A percentile compares a stretch with the other conserved stretches of the same genome.
Evolutionary conservation across 2,113 vertebrate species (phyloP).

Genomic region (Pungitius pungitius): DNA sequence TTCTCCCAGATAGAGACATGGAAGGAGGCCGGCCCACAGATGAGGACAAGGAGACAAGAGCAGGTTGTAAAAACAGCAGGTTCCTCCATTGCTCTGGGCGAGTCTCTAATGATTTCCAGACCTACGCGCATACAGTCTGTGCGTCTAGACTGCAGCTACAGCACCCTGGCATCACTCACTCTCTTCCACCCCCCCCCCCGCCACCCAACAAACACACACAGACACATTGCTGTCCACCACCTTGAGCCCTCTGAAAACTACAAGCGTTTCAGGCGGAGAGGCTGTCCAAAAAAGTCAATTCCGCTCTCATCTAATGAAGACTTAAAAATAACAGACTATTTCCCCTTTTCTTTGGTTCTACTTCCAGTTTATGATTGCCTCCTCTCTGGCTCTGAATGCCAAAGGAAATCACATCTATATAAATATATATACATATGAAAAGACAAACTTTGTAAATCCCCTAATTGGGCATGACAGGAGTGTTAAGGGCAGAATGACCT

Average conservation of each 20-base stretch:
- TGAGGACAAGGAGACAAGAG: conserved; percentile 30
- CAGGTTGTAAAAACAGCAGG: conserved; percentile 76
- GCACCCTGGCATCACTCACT: conserved; percentile 30
- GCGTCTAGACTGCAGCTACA: conserved; percentile 58
- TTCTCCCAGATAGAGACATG: conserved; percentile 53
- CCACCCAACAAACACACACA: conserved; percentile 4
- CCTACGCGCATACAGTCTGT: conserved; percentile 45
- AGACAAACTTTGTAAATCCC: conserved; percentile 64
- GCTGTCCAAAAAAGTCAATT: conserved; percentile 52
- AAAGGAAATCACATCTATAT: conserved; percentile 42
- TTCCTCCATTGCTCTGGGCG: conserved; percentile 74
- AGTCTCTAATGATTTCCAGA: conserved; percentile 81
- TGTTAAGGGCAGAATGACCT: conserved; percentile 42
- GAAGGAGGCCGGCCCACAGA: conserved; percentile 47
- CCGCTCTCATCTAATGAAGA: conserved; percentile 62
- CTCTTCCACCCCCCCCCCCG: conserved; percentile 19
- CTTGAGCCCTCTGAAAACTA: conserved; percentile 45
- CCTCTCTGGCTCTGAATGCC: conserved; percentile 29
- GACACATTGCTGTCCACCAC: neutral
- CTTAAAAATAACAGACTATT: conserved; percentile 37
- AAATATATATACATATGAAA: too few species aligned
- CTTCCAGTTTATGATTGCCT: conserved; percentile 36
- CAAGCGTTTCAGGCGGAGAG: conserved; percentile 46
- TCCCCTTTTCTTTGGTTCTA: conserved; percentile 29
- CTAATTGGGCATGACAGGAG: conserved; percentile 61